A percentile compares a stretch with the other conserved stretches of the same genome.
These are phyloP conservation scores for Meloidogyne exigua DNA, from an alignment of 1,140 invertebrate species.

Conservation along the genomic window DNA sequence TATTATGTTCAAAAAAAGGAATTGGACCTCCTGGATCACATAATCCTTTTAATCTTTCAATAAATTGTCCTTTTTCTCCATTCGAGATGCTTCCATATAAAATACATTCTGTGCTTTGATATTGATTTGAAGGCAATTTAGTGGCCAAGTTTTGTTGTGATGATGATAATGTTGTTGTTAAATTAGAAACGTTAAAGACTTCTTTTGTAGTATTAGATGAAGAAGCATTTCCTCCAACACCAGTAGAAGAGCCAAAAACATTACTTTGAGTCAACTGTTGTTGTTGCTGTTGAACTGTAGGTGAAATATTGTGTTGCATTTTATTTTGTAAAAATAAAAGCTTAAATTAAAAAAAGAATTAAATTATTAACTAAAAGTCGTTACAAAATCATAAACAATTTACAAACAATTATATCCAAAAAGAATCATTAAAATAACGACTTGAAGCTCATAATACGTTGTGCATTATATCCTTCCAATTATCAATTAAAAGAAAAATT, in stretches of 20 bases:
- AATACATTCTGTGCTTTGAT: slow-evolving; percentile 43
- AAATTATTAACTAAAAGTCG: too few relatives aligned
- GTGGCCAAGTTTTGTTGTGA: neutral
- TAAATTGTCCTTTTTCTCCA: slow-evolving; percentile 23
- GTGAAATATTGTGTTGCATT: too few relatives aligned
- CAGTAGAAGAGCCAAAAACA: neutral
- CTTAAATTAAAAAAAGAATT: too few relatives aligned
- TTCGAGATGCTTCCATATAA: slow-evolving; percentile 42
- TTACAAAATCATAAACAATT: too few relatives aligned
- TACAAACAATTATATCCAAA: too few relatives aligned
- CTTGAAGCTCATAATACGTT: too few relatives aligned
- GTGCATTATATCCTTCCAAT: too few relatives aligned
- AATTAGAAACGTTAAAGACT: neutral
- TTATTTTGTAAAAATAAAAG: neutral
- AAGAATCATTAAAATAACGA: neutral
- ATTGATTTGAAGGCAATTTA: slow-evolving; percentile 21
- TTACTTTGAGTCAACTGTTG: slow-evolving; percentile 6
- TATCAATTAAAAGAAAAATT: neutral
- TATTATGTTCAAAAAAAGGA: slow-evolving; percentile 46
- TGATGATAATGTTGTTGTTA: too few relatives aligned
- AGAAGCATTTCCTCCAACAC: too few relatives aligned
- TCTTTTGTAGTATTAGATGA: neutral
- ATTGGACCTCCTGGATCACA: slow-evolving; percentile 39
- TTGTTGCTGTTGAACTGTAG: neutral
- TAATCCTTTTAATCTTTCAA: slow-evolving; percentile 44